Evolutionary conservation across 2,888 invertebrate species (phyloP), one percentile per base, ranked within the genome.

Genomic region (Callimorpha dominula): DNA sequence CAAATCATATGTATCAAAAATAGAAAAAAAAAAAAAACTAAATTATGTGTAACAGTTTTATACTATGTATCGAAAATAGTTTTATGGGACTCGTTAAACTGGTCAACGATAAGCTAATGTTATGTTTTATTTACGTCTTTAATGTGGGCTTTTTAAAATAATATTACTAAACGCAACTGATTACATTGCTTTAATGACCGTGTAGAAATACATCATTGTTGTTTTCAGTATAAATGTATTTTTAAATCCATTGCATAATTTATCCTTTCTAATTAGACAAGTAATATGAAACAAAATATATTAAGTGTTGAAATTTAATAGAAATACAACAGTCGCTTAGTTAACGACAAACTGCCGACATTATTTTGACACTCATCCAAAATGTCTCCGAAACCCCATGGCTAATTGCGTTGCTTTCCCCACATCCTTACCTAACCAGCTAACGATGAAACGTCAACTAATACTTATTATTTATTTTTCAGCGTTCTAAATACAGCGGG

Each of bases 391-490:
- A 80, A 74, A 82, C 77, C 76, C 80, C 78, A 82, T 78, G 79
- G 73, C 91, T 93, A 92, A 94, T 93, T 91, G 89, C 88, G 90
- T 84, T 89, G 89, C 90, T 92, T 93, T 91, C 84, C 86, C 90
- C 88, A 89, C 92, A 92, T 87, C 83, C 87, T 85, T 87, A 88
- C 87, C 87, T 87, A 82, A 81, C 84, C 82, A 82, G 72, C 79
- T 76, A 80, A 80, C 79, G 81, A 81, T 83, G 82, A 85, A 87
- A 87, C 87, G 83, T 88, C 86, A 83, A 86, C 91, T 93, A 88
- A 94, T 89, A 82, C 79, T 78, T 87, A 79, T 89, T 90, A 86
- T 93, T 94, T 93, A 88, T 93, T 94, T 93, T 95, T 88, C 94
- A 94, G 95, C 81, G 87, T 86, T 91, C 91, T 90, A 94, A 92